Evolutionary conservation across 2,888 invertebrate genomes (phyloP).

Genomic region (Pachydiplax longipennis): DNA sequence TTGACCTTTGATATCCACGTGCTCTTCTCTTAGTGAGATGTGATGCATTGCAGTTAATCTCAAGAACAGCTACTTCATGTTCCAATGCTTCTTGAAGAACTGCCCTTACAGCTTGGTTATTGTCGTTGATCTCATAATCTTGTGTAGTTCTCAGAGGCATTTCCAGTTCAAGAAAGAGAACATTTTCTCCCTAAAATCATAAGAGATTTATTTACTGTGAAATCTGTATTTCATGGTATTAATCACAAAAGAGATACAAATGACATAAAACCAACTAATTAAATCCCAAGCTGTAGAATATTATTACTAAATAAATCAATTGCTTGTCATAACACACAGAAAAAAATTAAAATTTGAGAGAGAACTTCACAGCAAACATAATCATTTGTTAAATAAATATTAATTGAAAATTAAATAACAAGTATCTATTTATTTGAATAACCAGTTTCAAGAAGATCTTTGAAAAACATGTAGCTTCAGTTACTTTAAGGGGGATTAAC

Average conservation of each 20-base stretch:
- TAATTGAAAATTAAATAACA: no score
- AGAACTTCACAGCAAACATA: no score
- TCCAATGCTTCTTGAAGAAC: constrained; percentile 13
- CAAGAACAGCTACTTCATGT: background rate
- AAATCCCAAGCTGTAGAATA: no score
- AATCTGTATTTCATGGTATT: background rate
- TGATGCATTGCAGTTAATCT: constrained; percentile 13
- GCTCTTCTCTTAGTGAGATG: background rate
- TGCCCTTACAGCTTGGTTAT: constrained; percentile 3
- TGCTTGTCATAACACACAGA: no score
- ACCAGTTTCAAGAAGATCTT: no score
- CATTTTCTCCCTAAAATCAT: constrained; percentile 68
- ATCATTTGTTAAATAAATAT: no score
- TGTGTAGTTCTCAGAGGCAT: constrained; percentile 79
- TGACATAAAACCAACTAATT: no score
- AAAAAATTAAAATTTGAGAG: no score
- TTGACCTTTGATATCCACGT: background rate
- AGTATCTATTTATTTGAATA: no score
- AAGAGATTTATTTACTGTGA: background rate
- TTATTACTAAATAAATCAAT: no score
- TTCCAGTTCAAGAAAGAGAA: constrained; percentile 76
- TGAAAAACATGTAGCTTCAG: no score
- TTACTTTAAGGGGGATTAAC: no score
- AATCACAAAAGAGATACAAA: background rate
- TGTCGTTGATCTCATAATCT: constrained; percentile 66